Conservation (phyloP, 2,113 vertebrate genomes). For the Canis aureus region DNA sequence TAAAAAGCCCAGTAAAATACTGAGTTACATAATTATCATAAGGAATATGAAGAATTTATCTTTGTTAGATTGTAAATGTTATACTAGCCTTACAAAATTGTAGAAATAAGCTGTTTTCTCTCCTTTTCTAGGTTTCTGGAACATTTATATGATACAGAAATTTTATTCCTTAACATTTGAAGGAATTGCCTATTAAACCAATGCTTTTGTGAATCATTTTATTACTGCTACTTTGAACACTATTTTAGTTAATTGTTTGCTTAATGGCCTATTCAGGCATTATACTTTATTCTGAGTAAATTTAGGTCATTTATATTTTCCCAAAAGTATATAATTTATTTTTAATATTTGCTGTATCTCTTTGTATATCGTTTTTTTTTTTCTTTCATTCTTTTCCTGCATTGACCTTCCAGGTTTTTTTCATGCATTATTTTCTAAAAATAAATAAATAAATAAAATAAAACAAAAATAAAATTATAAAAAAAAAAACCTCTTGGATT, state of each 20-base stretch:
- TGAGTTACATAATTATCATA: background rate
- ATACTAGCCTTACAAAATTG: background rate
- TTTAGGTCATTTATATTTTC: background rate
- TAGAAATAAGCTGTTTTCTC: background rate
- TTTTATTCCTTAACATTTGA: background rate
- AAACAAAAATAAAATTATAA: background rate
- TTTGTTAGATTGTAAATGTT: background rate
- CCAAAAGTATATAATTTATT: background rate
- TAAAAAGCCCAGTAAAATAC: background rate
- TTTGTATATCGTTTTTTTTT: background rate
- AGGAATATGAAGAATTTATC: background rate
- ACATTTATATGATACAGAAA: background rate
- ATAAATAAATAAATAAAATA: background rate
- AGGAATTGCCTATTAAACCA: background rate
- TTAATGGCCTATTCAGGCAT: background rate
- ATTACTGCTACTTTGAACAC: background rate
- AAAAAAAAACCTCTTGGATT: background rate
- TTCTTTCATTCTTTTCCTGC: background rate
- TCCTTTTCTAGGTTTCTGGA: background rate
- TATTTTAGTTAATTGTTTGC: background rate
- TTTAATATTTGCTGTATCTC: background rate
- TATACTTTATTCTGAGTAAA: conserved; percentile 38
- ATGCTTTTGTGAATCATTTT: background rate
- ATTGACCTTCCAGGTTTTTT: background rate
- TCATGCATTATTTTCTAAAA: background rate